phyloP scores from a whole-genome alignment of 2,113 vertebrate species.

The Emydocephalus ijimae region DNA sequence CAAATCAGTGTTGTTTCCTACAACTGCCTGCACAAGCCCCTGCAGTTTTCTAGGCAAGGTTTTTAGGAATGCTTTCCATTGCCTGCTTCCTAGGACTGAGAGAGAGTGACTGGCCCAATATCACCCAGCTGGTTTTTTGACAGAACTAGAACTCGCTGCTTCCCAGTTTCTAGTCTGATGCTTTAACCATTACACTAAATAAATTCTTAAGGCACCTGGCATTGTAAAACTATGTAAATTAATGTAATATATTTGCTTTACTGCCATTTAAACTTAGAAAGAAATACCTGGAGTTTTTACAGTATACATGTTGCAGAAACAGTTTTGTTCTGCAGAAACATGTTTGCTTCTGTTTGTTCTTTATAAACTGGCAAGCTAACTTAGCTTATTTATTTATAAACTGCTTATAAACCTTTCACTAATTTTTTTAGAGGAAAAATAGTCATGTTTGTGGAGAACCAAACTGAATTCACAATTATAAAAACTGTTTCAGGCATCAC shows the following conservation, averaged over 20 bases:
- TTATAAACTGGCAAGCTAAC: neutral
- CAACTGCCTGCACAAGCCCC: neutral
- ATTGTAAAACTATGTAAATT: neutral
- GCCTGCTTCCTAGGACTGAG: neutral
- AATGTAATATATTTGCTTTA: neutral
- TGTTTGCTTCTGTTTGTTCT: neutral
- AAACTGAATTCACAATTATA: neutral
- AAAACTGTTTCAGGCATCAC: neutral
- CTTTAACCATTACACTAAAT: neutral
- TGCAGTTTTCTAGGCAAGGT: neutral
- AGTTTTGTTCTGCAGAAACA: neutral
- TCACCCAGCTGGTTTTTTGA: neutral
- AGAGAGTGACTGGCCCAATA: neutral
- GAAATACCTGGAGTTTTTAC: neutral
- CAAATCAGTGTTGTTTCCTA: neutral
- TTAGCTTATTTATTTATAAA: neutral
- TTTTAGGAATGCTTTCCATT: neutral
- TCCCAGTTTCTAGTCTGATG: neutral
- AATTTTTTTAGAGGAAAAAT: neutral
- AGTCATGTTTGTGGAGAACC: neutral
- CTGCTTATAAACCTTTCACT: neutral
- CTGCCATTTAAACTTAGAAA: neutral
- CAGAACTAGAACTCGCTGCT: neutral
- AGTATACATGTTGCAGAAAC: neutral
- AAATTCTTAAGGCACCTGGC: neutral